Evolutionary conservation across 2,113 vertebrate species (phyloP).

Genomic region (Plectropomus leopardus): DNA sequence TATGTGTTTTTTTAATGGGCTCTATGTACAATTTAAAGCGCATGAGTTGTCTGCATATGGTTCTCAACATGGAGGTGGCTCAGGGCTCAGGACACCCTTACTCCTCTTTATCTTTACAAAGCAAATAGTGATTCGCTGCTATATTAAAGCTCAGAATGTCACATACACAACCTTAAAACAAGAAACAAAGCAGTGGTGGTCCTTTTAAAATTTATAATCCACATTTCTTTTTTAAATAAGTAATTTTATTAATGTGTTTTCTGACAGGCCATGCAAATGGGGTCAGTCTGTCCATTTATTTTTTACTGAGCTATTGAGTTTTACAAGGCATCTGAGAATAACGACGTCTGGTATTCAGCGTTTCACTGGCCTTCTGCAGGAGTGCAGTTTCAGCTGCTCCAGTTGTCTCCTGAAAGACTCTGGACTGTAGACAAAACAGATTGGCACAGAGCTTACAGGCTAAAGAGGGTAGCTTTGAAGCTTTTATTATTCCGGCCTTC

Average conservation of each 20-base stretch:
- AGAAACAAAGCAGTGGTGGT: constrained; percentile 1
- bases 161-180: neutral
- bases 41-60: no score
- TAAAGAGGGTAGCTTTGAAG: constrained; percentile 40
- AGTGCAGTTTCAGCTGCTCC: constrained; percentile 57
- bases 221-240: constrained; percentile 11
- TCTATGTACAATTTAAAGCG: no score
- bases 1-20: neutral
- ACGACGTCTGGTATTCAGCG: constrained; percentile 70
- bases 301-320: constrained; percentile 41
- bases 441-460: constrained; percentile 30
- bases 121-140: no score
- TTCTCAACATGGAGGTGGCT: no score
- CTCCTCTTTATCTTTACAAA: no score
- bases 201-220: constrained; percentile 6
- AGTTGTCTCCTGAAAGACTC: constrained; percentile 42
- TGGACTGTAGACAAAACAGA: constrained; percentile 49
- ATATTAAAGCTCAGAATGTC: no score
- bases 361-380: constrained; percentile 58
- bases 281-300: constrained; percentile 39
- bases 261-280: constrained; percentile 42
- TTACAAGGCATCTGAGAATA: constrained; percentile 65
- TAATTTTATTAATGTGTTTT: constrained; percentile 25
- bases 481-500: constrained; percentile 42
- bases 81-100: no score